Base-by-base conservation (phyloP, 2,797 vertebrate species). In the Borostomias antarcticus region DNA sequence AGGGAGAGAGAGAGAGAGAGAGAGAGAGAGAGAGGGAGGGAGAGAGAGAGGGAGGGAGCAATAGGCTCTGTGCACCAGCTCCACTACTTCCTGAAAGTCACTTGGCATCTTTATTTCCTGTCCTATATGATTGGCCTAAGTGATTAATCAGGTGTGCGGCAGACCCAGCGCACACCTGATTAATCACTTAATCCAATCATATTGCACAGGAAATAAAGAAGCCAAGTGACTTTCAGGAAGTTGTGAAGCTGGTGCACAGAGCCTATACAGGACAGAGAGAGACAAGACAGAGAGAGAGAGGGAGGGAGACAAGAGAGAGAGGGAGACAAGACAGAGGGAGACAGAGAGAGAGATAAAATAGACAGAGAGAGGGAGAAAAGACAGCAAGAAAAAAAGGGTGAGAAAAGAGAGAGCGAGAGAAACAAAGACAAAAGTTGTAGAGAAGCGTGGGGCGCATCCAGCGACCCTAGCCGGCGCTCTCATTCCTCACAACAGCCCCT, bases 291-390 rank as follows among this genome's bases (percentile, higher is more conserved):
- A 58, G 56, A 23, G 23, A 26, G 35, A 43, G 32, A 19, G 19
- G 25, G 5, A 25, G 25, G 25, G 19, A 26, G 10, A 25, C 29
- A 6, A 11, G 5, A 59, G 29, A 57, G 68, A 37, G 50, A 33
- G 35, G 23, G 43, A 17, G 15, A 50, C 6, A 25, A 6, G 3
- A 33, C 6, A 2, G 17, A 32, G 61, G 50, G 26, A 35, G n/a
- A 21, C 28, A 48, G 37, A 17, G 4, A 37, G 56, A 9, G 15
- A 35, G 56, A 33, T 28, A n/a, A 15, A 15, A 58, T 11, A 62
- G 72, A 80, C 62, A 79, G 64, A 48, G 45, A 72, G n/a, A n/a
- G n/a, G n/a, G n/a, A n/a, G n/a, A n/a, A 37, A 66, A 11, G n/a
- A 35, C 10, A 10, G 1, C 5, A 35, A 35, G 5, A 29, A 58